Conservation (phyloP, 1,140 invertebrate genomes). For the Frieseomelitta varia region DNA sequence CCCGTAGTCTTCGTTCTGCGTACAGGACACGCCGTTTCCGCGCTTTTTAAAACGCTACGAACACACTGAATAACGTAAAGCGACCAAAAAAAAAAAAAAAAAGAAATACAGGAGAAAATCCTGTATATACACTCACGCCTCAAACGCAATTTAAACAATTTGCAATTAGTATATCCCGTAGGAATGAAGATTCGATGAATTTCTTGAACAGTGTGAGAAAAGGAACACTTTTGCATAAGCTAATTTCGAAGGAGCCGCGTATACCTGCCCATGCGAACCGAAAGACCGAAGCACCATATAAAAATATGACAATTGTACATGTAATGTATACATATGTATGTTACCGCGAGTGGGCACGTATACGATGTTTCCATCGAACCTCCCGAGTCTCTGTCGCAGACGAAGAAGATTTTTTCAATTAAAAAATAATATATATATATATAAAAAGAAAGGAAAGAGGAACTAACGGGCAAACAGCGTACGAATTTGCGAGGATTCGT, state of each 20-base stretch:
- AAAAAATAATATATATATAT: not conserved
- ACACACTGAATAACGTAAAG: not conserved
- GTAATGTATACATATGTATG: slow-evolving; percentile 31
- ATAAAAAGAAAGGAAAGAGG: not conserved
- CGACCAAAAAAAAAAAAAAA: not conserved
- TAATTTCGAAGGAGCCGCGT: not conserved
- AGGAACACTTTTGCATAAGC: not conserved
- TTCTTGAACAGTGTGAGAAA: not conserved
- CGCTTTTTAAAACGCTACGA: not conserved
- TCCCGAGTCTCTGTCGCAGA: not conserved
- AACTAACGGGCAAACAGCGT: not conserved
- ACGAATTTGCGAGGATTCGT: slow-evolving; percentile 38
- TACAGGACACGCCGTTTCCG: not conserved
- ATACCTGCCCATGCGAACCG: slow-evolving; percentile 13
- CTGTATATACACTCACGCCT: not conserved
- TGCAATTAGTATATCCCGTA: not conserved
- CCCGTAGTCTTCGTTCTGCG: slow-evolving; percentile 29
- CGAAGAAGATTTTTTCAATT: not conserved
- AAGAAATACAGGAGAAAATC: not conserved
- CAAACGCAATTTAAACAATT: not conserved
- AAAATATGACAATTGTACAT: slow-evolving; percentile 23
- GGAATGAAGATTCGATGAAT: not conserved
- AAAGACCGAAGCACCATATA: not conserved
- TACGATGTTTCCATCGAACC: not conserved
- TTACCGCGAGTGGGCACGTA: slow-evolving; percentile 17